Evolutionary conservation across 2,113 vertebrate genomes (phyloP).

Genomic region (Oriolus oriolus): DNA sequence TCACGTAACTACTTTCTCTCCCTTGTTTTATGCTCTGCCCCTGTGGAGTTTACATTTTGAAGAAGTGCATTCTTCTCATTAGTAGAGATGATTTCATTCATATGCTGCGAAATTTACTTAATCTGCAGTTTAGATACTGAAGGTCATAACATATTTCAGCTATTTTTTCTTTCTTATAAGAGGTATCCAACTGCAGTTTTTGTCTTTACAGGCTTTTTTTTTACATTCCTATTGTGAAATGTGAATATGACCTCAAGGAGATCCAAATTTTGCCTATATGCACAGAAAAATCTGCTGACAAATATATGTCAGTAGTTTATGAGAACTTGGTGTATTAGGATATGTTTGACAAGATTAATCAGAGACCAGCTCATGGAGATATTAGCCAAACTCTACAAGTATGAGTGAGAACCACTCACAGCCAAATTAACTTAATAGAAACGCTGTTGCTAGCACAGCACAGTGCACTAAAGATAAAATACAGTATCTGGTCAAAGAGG

Average conservation of each 20-base stretch:
- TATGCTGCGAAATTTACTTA: neutral
- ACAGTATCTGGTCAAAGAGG: neutral
- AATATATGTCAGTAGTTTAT: neutral
- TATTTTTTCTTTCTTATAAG: neutral
- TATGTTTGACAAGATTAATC: constrained; percentile 34
- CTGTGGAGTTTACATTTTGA: neutral
- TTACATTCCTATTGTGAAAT: neutral
- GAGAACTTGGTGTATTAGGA: neutral
- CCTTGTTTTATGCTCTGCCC: neutral
- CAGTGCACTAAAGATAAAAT: neutral
- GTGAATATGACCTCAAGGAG: neutral
- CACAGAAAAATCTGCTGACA: constrained; percentile 35
- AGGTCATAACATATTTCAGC: neutral
- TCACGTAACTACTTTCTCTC: neutral
- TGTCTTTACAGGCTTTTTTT: neutral
- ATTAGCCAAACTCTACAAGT: neutral
- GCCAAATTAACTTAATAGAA: constrained; percentile 25
- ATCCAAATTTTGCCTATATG: neutral
- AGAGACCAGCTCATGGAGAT: neutral
- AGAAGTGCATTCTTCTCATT: neutral
- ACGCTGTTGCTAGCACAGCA: neutral
- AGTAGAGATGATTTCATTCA: neutral
- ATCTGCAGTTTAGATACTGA: neutral
- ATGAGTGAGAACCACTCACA: neutral
- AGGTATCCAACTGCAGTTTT: neutral